Evolutionary conservation across 2,113 vertebrate genomes (phyloP).

Genomic region (Phalacrocorax brasilianus): DNA sequence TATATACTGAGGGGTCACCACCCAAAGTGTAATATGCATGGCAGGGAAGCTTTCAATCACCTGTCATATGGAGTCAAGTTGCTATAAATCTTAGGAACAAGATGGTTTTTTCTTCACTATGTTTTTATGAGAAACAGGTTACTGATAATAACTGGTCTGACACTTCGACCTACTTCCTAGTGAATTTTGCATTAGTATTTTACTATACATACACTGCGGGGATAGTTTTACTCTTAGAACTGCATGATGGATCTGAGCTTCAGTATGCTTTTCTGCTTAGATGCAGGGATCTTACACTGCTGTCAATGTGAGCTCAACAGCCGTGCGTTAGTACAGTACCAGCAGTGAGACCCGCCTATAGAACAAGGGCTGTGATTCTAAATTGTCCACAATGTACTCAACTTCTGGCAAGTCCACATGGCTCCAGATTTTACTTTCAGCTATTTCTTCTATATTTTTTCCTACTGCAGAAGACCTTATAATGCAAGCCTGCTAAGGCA

Average conservation of each 20-base stretch:
- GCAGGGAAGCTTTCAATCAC: constrained; percentile 67
- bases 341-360: background rate
- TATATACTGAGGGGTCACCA: constrained; percentile 56
- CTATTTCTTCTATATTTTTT: background rate
- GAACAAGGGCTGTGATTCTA: background rate
- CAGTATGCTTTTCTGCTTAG: background rate
- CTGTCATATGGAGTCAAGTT: constrained; percentile 44
- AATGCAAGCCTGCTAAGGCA: background rate
- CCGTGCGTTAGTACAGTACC: background rate
- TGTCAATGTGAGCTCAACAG: background rate
- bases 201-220: background rate
- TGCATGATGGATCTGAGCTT: background rate
- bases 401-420: background rate
- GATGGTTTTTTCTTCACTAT: constrained; percentile 35
- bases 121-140: constrained; percentile 67
- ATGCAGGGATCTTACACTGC: background rate
- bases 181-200: constrained; percentile 40
- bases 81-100: constrained; percentile 59
- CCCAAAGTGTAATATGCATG: constrained; percentile 58
- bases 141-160: constrained; percentile 61
- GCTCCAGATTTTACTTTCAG: background rate
- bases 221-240: constrained; percentile 2
- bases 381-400: background rate
- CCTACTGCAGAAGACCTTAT: background rate
- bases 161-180: constrained; percentile 35